Base-by-base conservation (phyloP, 2,797 vertebrate genomes). In the Propithecus perrieri region DNA sequence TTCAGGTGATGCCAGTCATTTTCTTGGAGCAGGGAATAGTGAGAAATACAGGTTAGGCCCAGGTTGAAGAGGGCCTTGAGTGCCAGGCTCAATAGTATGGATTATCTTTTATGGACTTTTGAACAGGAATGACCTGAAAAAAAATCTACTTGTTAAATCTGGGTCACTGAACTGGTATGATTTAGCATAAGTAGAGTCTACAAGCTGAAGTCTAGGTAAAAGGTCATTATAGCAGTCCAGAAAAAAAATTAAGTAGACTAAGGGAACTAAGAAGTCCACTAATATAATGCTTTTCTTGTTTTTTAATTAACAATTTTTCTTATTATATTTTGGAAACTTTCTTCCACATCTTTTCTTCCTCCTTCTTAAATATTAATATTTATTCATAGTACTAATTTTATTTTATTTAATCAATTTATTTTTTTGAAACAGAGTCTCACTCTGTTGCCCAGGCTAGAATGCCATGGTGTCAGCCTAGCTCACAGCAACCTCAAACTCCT, bases 361-460 rank as follows among this genome's bases (percentile, higher is more conserved):
- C 24, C 75, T 85, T 50, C 72, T 92, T 85, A 92, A 92, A 85
- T 92, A 7, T 67, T 78, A 92, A 30, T 84, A 53, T 33, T 89
- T 87, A 57, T 75, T 63, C 72, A 11, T 41, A 85, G 71, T 35
- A 59, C 5, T 85, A 48, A 43, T 89, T 75, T 79, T 33, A 57
- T 57, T 57, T 57, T 48, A 48, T 14, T 41, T 18, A 53, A 53
- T 57, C 24, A 24, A 57, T 24, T 57, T 1, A 57, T 57, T 24
- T 55, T 55, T 55, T 55, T 9, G 55, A 55, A 55, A 55, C 22
- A 55, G 55, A 24, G 22, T 55, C 55, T 22, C 20, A 55, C 20
- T 55, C 20, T 55, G 55, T 24, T 24, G 55, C 55, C 53, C 53
- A 55, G 53, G 53, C 53, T 55, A 55, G 20, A 55, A 20, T 55